These are phyloP conservation scores for Ctenomys sociabilis DNA, from an alignment of 2,113 vertebrate species.

Conservation along the genomic window DNA sequence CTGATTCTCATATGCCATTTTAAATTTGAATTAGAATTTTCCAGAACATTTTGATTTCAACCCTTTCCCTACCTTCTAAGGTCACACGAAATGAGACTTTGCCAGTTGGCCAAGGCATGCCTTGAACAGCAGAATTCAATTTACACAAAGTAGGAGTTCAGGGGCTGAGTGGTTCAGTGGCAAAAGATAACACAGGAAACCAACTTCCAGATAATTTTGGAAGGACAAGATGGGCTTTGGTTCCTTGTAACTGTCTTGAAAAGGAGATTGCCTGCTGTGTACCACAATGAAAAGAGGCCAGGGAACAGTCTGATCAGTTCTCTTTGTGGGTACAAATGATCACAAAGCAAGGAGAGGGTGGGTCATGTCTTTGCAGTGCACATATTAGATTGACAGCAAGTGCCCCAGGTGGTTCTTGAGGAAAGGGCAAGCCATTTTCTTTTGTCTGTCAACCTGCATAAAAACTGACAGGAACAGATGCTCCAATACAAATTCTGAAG, in stretches of 20 bases:
- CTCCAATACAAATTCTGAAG: conserved; percentile 21
- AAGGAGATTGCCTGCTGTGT: background rate
- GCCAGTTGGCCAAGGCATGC: background rate
- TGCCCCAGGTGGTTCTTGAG: background rate
- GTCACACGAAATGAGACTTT: background rate
- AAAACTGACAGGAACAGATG: conserved; percentile 59
- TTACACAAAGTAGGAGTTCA: background rate
- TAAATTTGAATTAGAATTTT: conserved; percentile 12
- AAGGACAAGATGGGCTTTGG: background rate
- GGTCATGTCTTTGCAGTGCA: background rate
- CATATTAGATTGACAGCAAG: conserved; percentile 1
- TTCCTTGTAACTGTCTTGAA: background rate
- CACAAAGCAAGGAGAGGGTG: background rate
- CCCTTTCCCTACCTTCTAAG: background rate
- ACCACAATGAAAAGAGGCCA: background rate
- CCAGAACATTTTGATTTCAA: background rate
- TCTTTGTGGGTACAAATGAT: background rate
- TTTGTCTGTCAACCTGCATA: conserved; percentile 9
- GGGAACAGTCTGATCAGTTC: background rate
- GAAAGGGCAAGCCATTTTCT: background rate
- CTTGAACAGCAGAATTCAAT: background rate
- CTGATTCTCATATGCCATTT: conserved; percentile 8
- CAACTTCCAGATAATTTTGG: conserved; percentile 33
- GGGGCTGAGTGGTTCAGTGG: background rate
- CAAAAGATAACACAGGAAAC: background rate